phyloP scores from a whole-genome alignment of 2,113 vertebrate genomes.

The Capreolus pygargus region DNA sequence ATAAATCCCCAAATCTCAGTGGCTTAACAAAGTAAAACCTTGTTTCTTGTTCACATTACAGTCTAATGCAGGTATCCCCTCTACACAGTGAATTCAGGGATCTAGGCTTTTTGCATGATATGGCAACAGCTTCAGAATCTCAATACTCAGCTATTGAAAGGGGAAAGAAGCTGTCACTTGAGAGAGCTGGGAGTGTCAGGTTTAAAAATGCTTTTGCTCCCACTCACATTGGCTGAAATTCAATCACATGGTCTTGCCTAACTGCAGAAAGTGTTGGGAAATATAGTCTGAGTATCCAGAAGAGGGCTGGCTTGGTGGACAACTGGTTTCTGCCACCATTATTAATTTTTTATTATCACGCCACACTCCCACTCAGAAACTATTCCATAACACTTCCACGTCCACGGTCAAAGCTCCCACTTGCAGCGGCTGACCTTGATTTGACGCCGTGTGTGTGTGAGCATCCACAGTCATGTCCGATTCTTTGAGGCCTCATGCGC shows the following conservation, averaged over 20 bases:
- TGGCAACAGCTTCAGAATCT: not conserved
- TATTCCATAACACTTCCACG: not conserved
- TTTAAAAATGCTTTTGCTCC: not conserved
- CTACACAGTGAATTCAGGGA: not conserved
- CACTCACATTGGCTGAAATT: not conserved
- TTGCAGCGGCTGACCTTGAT: not conserved
- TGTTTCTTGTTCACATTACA: not conserved
- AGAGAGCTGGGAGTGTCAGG: not conserved
- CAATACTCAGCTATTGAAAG: not conserved
- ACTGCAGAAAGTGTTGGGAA: not conserved
- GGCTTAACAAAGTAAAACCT: not conserved
- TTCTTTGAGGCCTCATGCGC: rapidly evolving
- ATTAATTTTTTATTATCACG: not conserved
- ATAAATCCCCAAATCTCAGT: not conserved
- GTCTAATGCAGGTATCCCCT: not conserved
- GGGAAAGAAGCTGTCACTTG: not conserved
- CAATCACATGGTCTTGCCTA: not conserved
- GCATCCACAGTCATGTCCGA: rapidly evolving
- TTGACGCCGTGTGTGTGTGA: not conserved
- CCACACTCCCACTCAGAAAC: not conserved
- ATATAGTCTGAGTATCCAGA: not conserved
- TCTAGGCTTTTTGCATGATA: not conserved
- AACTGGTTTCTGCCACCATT: not conserved
- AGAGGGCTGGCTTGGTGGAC: not conserved
- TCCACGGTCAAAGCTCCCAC: not conserved